Base-by-base conservation (phyloP, 2,113 vertebrate species). In the Rhynchopsitta pachyrhyncha region DNA sequence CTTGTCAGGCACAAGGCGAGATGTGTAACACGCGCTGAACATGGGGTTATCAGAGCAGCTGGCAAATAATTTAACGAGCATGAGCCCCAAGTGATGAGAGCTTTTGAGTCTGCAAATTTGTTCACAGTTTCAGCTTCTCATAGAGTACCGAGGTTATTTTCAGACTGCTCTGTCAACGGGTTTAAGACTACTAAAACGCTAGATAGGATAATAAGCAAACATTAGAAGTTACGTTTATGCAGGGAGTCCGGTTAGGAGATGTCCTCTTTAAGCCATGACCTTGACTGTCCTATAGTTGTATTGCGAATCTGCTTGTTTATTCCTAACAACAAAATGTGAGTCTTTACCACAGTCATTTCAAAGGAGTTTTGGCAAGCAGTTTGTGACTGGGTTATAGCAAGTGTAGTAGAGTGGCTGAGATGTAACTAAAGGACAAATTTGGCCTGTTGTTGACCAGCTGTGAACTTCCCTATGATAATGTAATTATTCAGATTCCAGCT, bases 31-130 rank as follows among this genome's bases (percentile, higher is more conserved):
- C 95, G 83, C 2, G 2, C 80, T 95, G 95, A 96, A 92, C 53
- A 33, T 35, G 81, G 68, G 86, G 94, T 95, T 96, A 92, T 88
- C 90, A 81, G 90, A 95, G 95, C 94, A 96, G 92, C 94, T 94
- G 95, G 93, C 95, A 95, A 94, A 95, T 91, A 92, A 91, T 94
- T 93, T 93, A 96, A 57, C 4, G 0, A 88, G 69, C 88, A 79
- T 57, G 78, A 88, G 74, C 92, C 83, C 80, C 80, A 37, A 95
- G 82, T 82, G 91, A 78, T 88, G 88, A 83, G 74, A 92, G 88
- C 82, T 90, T 95, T 90, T 82, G 93, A 95, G 82, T 92, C 88
- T 93, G 82, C 59, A 89, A 76, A 91, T 95, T 93, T 2, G 17
- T 95, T 96, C 90, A 88, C 91, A 88, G 90, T 91, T 96, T 94